phyloP scores from a whole-genome alignment of 2,797 vertebrate species.

The Todus mexicanus region DNA sequence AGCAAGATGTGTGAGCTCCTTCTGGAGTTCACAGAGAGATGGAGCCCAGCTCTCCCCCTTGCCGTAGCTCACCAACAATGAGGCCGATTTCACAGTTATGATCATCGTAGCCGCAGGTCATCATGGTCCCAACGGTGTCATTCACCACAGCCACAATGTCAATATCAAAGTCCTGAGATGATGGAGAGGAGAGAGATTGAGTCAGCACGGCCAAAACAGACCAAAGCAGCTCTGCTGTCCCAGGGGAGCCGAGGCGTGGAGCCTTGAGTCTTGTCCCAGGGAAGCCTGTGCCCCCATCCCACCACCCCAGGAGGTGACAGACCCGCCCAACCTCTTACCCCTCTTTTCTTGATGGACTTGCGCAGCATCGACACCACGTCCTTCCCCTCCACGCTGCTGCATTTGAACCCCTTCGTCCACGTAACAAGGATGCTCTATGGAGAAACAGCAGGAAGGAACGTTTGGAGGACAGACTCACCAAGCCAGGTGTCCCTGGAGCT shows the following conservation, averaged over 20 bases:
- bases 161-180: slow-evolving; percentile 89
- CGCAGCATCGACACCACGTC: slow-evolving; percentile 89
- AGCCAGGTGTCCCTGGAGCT: too few species aligned
- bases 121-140: slow-evolving; percentile 97
- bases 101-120: slow-evolving; percentile 96
- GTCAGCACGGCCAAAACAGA: not conserved
- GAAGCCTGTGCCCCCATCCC: fast-evolving
- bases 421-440: slow-evolving; percentile 85
- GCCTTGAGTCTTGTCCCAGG: too few species aligned
- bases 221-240: fast-evolving
- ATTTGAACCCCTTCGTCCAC: slow-evolving; percentile 94
- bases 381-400: slow-evolving; percentile 89
- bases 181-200: not conserved
- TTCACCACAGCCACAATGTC: slow-evolving; percentile 93
- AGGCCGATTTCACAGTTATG: slow-evolving; percentile 94
- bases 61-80: slow-evolving; percentile 85
- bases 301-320: not conserved
- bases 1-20: not conserved
- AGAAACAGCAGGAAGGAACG: not conserved
- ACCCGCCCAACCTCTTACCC: slow-evolving; percentile 73
- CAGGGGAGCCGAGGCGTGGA: fast-evolving
- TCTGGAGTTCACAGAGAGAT: not conserved
- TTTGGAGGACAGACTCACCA: not conserved
- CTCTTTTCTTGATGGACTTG: slow-evolving; percentile 87
- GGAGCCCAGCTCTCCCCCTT: not conserved